Evolutionary conservation across 64 coral and sea anemone species (phyloP).

Genomic region (Actinia equina): DNA sequence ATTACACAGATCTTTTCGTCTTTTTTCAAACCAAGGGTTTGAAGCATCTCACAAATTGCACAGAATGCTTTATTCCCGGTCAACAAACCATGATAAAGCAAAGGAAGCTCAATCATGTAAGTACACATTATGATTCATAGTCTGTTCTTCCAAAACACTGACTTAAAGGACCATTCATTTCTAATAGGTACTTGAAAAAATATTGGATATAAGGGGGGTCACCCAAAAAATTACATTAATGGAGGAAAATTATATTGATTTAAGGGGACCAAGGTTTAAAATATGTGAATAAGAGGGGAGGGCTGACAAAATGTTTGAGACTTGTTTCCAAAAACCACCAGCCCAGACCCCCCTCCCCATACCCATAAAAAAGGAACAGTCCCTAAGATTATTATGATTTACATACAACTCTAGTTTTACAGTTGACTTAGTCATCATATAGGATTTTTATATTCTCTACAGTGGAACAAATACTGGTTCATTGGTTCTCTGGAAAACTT

Average conservation of each 20-base stretch:
- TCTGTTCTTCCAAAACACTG: not conserved
- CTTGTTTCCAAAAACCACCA: not conserved
- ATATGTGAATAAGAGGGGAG: not conserved
- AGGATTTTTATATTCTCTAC: not conserved
- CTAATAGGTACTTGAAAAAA: no score
- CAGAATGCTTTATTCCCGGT: slow-evolving; percentile 19
- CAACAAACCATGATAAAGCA: slow-evolving; percentile 41
- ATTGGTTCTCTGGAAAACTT: slow-evolving; percentile 41
- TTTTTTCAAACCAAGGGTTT: slow-evolving; percentile 38
- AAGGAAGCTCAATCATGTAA: slow-evolving; percentile 28
- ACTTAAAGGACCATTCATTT: not conserved
- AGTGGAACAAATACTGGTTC: slow-evolving; percentile 41
- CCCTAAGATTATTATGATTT: not conserved
- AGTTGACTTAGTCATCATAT: slow-evolving; percentile 2
- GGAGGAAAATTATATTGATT: not conserved
- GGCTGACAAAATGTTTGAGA: no score
- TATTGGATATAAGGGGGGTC: no score
- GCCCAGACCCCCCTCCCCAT: not conserved
- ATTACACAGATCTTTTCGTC: slow-evolving; percentile 11
- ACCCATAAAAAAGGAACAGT: not conserved
- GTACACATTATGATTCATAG: no score
- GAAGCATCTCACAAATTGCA: slow-evolving; percentile 48
- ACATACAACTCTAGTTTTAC: not conserved
- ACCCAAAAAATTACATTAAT: not conserved
- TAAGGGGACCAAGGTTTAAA: not conserved